Percentiles rank a stretch among this genome's conserved stretches.
phyloP scores from a whole-genome alignment of 1,140 invertebrate genomes.

The Diuraphis noxia region DNA sequence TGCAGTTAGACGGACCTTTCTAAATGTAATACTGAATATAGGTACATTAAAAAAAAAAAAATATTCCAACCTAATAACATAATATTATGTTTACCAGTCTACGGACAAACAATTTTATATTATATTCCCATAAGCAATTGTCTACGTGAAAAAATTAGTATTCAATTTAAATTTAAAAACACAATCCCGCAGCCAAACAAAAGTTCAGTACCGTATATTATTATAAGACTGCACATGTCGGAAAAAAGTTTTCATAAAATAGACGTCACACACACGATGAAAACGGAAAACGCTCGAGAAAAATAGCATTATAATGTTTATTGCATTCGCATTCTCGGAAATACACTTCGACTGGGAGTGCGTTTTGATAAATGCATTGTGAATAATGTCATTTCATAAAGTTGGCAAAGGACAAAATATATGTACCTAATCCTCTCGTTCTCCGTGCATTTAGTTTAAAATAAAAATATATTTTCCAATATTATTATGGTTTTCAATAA shows the following conservation, averaged over 20 bases:
- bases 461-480: not conserved
- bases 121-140: not conserved
- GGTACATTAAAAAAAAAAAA: not conserved
- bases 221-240: not conserved
- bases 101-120: not conserved
- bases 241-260: not conserved
- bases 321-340: not conserved
- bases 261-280: not conserved
- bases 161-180: not conserved
- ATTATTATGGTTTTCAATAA: not conserved
- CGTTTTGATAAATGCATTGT: not conserved
- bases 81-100: not conserved
- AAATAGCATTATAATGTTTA: slow-evolving; percentile 5
- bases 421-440: not conserved
- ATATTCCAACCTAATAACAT: not conserved
- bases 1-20: too few species aligned
- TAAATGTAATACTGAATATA: not conserved
- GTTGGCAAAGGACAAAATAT: not conserved
- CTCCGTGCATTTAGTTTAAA: not conserved
- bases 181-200: not conserved
- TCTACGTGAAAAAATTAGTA: not conserved
- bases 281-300: not conserved
- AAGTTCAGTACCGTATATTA: not conserved
- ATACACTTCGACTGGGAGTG: not conserved
- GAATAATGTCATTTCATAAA: not conserved